Percentiles rank a stretch among this genome's conserved stretches.
Evolutionary conservation across 2,797 vertebrate genomes (phyloP).

Genomic region (Phaenicophaeus curvirostris): DNA sequence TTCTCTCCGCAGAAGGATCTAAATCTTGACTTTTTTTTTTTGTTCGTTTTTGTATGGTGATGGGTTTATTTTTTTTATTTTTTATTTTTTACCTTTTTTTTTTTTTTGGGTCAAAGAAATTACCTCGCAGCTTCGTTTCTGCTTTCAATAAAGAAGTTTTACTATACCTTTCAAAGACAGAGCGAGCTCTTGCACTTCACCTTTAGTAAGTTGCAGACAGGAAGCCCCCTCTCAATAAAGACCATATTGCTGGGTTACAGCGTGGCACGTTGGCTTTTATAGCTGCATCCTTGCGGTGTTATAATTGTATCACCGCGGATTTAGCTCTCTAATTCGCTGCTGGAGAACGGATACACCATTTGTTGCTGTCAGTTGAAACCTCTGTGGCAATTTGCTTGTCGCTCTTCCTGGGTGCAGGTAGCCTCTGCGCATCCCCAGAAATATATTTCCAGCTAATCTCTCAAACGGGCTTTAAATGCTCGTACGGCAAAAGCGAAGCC

Average conservation of each 20-base stretch:
- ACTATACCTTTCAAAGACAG: slow-evolving; percentile 77
- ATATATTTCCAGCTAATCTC: neutral
- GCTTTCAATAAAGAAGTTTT: slow-evolving; percentile 79
- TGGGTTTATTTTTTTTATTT: too few species aligned
- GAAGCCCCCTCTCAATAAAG: slow-evolving; percentile 80
- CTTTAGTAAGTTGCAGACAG: slow-evolving; percentile 74
- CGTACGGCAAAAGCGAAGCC: neutral
- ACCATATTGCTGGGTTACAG: slow-evolving; percentile 75
- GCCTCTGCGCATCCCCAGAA: neutral
- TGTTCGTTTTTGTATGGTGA: neutral
- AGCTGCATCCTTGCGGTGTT: slow-evolving; percentile 51
- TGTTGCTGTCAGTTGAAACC: neutral
- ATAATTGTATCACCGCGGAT: slow-evolving; percentile 24
- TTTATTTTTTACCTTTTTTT: too few species aligned
- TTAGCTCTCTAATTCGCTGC: slow-evolving; percentile 36
- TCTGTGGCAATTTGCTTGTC: neutral
- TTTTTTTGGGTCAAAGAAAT: neutral
- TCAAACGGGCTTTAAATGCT: neutral
- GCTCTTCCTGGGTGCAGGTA: neutral
- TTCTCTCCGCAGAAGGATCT: neutral
- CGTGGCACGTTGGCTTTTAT: slow-evolving; percentile 61
- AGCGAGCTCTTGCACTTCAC: slow-evolving; percentile 74
- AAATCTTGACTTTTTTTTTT: neutral
- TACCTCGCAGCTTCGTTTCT: slow-evolving; percentile 64
- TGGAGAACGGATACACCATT: neutral